Conservation (phyloP, 1,140 invertebrate genomes). For the Dreissena rostriformis region DNA sequence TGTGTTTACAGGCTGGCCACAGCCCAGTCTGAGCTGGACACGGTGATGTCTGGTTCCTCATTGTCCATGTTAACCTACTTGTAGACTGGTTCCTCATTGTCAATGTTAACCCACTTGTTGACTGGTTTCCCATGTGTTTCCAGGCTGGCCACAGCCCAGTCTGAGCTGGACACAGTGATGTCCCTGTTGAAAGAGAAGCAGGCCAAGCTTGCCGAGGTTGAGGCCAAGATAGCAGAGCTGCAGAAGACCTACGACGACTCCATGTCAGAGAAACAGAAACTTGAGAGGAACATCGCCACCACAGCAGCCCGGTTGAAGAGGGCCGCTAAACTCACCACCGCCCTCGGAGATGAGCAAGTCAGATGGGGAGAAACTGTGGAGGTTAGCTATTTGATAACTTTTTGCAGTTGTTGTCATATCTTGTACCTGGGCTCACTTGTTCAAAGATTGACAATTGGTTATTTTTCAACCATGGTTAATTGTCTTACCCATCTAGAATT, state of each 20-base stretch:
- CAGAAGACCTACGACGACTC: constrained; percentile 82
- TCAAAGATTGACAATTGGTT: too few species aligned
- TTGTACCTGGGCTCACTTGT: too few species aligned
- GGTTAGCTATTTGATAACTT: constrained; percentile 79
- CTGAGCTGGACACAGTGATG: constrained; percentile 80
- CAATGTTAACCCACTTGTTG: too few species aligned
- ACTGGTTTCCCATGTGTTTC: neutral
- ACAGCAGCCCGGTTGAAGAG: constrained; percentile 89
- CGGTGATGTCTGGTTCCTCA: neutral
- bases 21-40: too few species aligned
- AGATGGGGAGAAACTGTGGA: constrained; percentile 90
- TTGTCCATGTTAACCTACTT: neutral
- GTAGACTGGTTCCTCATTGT: neutral
- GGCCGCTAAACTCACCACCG: constrained; percentile 91
- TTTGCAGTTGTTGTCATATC: too few species aligned
- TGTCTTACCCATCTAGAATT: too few species aligned
- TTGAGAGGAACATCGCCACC: constrained; percentile 87
- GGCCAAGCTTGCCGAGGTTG: constrained; percentile 79
- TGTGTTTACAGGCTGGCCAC: too few species aligned
- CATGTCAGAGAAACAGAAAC: constrained; percentile 84
- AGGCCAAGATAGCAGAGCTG: constrained; percentile 81
- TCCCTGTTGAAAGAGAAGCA: constrained; percentile 79
- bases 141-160: constrained; percentile 85
- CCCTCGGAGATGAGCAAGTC: constrained; percentile 90
- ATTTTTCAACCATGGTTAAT: too few species aligned